Evolutionary conservation across 2,113 vertebrate species (phyloP), one percentile per base, ranked within the genome.

Genomic region (Pachycephala philippinensis): DNA sequence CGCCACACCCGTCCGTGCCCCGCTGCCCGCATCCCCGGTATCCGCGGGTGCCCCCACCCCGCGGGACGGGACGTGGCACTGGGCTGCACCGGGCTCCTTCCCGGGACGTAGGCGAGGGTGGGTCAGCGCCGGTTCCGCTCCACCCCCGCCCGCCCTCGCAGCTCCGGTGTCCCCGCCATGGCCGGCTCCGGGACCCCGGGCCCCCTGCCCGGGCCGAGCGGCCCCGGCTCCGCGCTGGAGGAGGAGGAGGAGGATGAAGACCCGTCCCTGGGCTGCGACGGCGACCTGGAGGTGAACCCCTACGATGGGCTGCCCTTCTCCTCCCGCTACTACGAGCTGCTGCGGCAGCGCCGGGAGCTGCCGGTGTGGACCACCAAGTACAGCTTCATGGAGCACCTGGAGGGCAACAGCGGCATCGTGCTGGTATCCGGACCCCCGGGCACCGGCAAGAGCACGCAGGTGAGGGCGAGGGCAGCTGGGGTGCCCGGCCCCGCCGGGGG

Each of bases 231-330:
- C 1, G 6, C 12, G 3, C 82, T 45, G 57, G 82, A 80, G 27
- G 80, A 80, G 11, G 95, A 94, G 49, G 91, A 91, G 54, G 96
- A 81, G 23, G 92, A 83, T 1, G 95, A 80, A 0, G 92, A 94
- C 9, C 66, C 92, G 1, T 91, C 94, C 28, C 94, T 97, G 80
- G 98, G 98, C 96, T 95, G 91, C 2, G 65, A 52, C 0, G 83
- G 90, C 82, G 99, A 99, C 81, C 96, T 99, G 96, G 99, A 99
- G 93, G 98, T 99, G 93, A 99, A 99, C 96, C 99, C 99, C 1
- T 99, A 99, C 20, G 99, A 99, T 0, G 99, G 99, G 44, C 98
- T 99, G 84, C 99, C 99, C 59, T 99, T 99, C 90, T 99, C 99
- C 9, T 99, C 99, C 0, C 98, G 98, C 3, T 99, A 99, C 98